phyloP scores from a whole-genome alignment of 2,888 invertebrate species.

The Archips xylosteana region DNA sequence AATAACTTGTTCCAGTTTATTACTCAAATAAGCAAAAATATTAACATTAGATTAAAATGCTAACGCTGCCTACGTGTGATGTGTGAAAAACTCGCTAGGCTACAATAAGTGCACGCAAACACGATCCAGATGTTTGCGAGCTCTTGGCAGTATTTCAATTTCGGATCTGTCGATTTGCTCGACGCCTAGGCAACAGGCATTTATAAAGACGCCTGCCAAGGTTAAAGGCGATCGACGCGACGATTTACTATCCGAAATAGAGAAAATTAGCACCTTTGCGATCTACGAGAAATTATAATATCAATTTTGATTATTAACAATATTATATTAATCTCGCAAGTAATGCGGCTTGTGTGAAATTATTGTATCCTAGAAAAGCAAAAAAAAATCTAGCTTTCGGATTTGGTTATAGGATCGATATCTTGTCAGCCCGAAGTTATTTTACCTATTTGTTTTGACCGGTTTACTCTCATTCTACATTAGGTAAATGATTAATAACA shows the following conservation, averaged over 20 bases:
- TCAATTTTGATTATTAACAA: neutral
- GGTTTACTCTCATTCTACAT: neutral
- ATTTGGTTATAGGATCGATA: neutral
- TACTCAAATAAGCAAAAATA: neutral
- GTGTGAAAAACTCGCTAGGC: neutral
- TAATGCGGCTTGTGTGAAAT: neutral
- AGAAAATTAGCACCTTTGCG: neutral
- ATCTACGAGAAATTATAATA: neutral
- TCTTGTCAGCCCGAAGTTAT: neutral
- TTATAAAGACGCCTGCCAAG: constrained; percentile 4
- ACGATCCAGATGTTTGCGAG: constrained; percentile 5
- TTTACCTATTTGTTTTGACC: neutral
- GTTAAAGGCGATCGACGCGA: neutral
- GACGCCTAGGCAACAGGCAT: constrained; percentile 2
- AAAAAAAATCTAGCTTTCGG: too few relatives aligned
- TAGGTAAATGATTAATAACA: neutral
- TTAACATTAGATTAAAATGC: neutral
- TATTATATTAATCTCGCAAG: neutral
- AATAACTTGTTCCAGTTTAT: neutral
- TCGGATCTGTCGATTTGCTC: constrained; percentile 7
- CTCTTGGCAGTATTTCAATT: constrained; percentile 14
- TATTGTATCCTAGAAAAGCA: too few relatives aligned
- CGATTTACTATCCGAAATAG: neutral
- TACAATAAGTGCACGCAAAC: constrained; percentile 1
- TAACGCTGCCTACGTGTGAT: constrained; percentile 2